Evolutionary conservation across 2,797 vertebrate genomes (phyloP), one percentile per base, ranked within the genome.

Genomic region (Buphagus erythrorhynchus): DNA sequence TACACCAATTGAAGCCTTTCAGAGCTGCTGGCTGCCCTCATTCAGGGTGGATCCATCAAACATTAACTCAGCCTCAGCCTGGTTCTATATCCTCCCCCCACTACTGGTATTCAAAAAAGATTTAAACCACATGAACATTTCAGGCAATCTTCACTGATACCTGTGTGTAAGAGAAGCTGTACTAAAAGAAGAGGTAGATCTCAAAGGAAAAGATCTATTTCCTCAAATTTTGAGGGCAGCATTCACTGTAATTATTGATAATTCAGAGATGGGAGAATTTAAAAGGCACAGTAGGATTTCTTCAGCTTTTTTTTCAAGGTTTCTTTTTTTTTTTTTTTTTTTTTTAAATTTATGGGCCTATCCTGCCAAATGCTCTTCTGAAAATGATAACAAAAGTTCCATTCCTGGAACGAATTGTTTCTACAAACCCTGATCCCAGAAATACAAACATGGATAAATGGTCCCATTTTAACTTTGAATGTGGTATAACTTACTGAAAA

Each of bases 371-470:
- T 36, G 55, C 62, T 97, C 87, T 72, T 77, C 78, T 92, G 82
- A 87, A 95, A 95, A 97, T 1, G 79, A 81, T 94, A 95, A 96
- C 90, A 93, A 95, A 97, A 97, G 90, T 94, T 96, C 65, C 81
- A 96, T 96, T 97, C 90, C 93, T 97, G 89, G 95, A 97, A 96
- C 3, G 48, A 91, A 95, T 96, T 96, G 89, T 96, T 95, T 97
- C 94, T 94, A 94, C 93, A 96, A 95, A 91, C 88, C 59, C 62
- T 88, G 94, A 97, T 97, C 93, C 85, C 83, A 96, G 94, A 82
- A 95, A 88, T 72, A 78, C 95, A 97, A 97, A 97, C 97, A 97
- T 42, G 90, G 92, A 93, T 96, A 97, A 97, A 96, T 88, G 96
- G 95, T 90, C 93, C 92, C 86, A 69, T 96, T 96, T 97, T 95